Evolutionary conservation across 2,797 vertebrate genomes (phyloP).

Genomic region (Hylomyscus alleni): DNA sequence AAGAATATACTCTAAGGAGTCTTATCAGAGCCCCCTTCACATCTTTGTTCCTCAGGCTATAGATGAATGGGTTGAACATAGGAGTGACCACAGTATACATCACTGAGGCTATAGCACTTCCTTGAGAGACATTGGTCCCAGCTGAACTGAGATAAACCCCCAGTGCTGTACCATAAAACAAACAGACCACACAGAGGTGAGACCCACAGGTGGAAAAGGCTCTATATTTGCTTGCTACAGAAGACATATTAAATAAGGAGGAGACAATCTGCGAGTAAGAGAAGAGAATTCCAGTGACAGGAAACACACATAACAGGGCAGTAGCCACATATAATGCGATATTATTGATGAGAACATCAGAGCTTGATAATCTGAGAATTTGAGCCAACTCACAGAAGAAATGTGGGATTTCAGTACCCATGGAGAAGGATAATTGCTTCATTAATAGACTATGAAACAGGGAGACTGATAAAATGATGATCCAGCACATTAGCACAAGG

Average conservation of each 20-base stretch:
- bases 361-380: neutral
- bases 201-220: conserved; percentile 54
- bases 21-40: conserved; percentile 31
- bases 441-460: neutral
- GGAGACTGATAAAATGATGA: neutral
- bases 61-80: conserved; percentile 64
- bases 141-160: conserved; percentile 52
- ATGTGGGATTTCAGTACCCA: neutral
- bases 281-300: conserved; percentile 4
- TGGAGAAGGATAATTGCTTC: neutral
- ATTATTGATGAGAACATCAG: neutral
- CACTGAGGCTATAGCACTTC: neutral
- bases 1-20: neutral
- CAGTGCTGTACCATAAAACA: conserved; percentile 61
- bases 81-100: conserved; percentile 63
- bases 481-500: neutral
- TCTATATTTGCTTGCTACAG: neutral
- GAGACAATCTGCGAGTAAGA: conserved; percentile 56
- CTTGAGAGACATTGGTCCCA: neutral
- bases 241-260: neutral
- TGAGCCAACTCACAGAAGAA: neutral
- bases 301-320: neutral
- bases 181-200: conserved; percentile 49
- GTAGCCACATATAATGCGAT: neutral
- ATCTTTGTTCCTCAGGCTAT: conserved; percentile 72